Conservation (phyloP, 2,113 vertebrate species). For the Rattus rattus region DNA sequence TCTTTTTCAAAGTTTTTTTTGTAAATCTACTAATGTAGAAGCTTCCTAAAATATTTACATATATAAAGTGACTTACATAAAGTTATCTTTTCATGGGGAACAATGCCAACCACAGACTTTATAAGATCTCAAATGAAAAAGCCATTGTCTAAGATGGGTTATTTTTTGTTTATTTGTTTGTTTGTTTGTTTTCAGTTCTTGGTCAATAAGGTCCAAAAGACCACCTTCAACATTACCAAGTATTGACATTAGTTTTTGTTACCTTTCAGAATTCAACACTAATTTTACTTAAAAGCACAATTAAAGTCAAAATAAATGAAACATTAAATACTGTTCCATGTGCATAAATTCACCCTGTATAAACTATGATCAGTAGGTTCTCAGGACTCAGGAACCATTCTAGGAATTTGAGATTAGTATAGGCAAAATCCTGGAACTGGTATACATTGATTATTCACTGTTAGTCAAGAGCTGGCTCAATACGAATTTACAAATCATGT, state of each 20-base stretch:
- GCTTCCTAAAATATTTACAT: no score
- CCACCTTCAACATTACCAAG: neutral
- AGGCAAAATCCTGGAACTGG: neutral
- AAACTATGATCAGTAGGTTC: neutral
- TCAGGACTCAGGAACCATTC: neutral
- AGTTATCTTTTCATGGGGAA: neutral
- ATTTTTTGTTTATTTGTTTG: neutral
- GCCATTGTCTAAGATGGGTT: neutral
- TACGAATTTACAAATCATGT: neutral
- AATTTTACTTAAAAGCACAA: neutral
- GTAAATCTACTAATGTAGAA: no score
- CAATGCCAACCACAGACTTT: neutral
- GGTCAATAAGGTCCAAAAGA: neutral
- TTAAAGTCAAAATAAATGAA: neutral
- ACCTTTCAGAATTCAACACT: neutral
- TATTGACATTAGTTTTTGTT: neutral
- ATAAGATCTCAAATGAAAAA: neutral
- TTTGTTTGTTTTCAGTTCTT: neutral
- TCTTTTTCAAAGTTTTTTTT: no score
- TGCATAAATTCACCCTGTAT: neutral
- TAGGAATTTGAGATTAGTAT: neutral
- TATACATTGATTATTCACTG: neutral
- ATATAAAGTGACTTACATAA: neutral
- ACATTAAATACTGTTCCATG: neutral
- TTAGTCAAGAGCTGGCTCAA: neutral